Evolutionary conservation across 2,888 invertebrate genomes (phyloP).

Genomic region (Cetonia aurata): DNA sequence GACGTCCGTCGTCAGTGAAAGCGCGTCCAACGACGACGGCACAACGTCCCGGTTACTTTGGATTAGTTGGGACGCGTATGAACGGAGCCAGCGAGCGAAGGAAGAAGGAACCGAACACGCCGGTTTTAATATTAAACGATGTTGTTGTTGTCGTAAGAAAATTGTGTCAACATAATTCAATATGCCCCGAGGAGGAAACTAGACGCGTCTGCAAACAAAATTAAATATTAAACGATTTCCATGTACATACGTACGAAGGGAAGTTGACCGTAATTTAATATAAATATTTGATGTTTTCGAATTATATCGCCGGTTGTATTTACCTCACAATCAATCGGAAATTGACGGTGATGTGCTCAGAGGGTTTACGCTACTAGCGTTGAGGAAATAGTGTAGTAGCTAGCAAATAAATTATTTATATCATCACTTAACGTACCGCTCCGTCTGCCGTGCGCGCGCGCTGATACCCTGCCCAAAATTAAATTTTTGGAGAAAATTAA

Average conservation of each 20-base stretch:
- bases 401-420: too few relatives aligned
- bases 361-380: neutral
- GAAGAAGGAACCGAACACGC: neutral
- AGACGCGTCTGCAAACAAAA: slow-evolving; percentile 34
- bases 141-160: slow-evolving; percentile 34
- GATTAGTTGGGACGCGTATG: neutral
- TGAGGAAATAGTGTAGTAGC: too few relatives aligned
- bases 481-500: too few relatives aligned
- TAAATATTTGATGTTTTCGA: slow-evolving; percentile 36
- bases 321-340: neutral
- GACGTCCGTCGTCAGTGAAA: too few relatives aligned
- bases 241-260: slow-evolving; percentile 2
- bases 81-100: too few relatives aligned
- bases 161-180: slow-evolving; percentile 38
- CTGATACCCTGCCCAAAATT: too few relatives aligned
- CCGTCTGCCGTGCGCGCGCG: too few relatives aligned
- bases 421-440: too few relatives aligned
- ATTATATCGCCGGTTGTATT: slow-evolving; percentile 14
- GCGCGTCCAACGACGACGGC: too few relatives aligned
- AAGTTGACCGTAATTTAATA: slow-evolving; percentile 35
- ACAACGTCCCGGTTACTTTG: slow-evolving; percentile 1
- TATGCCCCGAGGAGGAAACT: slow-evolving; percentile 26
- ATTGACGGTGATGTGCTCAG: neutral
- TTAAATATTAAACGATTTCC: slow-evolving; percentile 29
- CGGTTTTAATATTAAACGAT: slow-evolving; percentile 25